Evolutionary conservation across 1,140 invertebrate genomes (phyloP), one percentile per base, ranked within the genome.

Genomic region (Leptoteleia sp.): DNA sequence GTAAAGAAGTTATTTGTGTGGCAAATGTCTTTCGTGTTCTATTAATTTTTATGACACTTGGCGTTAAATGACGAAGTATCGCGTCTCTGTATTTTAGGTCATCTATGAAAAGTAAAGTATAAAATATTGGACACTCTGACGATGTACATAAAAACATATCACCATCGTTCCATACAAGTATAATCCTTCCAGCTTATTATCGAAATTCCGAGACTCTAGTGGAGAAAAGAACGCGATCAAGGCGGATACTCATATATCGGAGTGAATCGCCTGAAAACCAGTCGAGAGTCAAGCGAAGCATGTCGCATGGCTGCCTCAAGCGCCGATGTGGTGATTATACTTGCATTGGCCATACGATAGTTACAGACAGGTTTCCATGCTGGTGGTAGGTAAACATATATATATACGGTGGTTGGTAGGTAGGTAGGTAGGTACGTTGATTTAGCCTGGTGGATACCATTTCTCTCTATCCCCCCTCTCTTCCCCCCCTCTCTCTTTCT

Each of bases 271-370:
- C 42, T 57, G 70, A 43, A 80, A 82, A 79, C 67, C 62, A 81
- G 82, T 79, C 50, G 62, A 52, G 78, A 70, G 54, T 54, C 42
- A 81, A 82, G 65, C 73, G 80, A 83, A 80, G 70, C 80, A 83
- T 84, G 79, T 82, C 78, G 55, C 67, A 77, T 79, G 42, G 57
- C 38, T 54, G 62, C 68, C 59, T 43, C 22, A 61, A 77, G 42
- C 70, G 59, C 50, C 55, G 45, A 65, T 77, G 45, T 59, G 52
- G 47, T 75, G 80, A 62, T 80, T 45, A 70, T 82, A 79, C 72
- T 80, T 71, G 57, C 50, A 65, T 43, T 67, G 45, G 42, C 62
- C 37, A 72, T 72, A 71, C 59, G 52, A 25, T 25, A 25, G 22
- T 25, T 6, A 25, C 22, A 25, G 22, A 6, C 22, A 25, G 22